Base-by-base conservation (phyloP, 2,888 invertebrate species). In the Anoncus sp. region DNA sequence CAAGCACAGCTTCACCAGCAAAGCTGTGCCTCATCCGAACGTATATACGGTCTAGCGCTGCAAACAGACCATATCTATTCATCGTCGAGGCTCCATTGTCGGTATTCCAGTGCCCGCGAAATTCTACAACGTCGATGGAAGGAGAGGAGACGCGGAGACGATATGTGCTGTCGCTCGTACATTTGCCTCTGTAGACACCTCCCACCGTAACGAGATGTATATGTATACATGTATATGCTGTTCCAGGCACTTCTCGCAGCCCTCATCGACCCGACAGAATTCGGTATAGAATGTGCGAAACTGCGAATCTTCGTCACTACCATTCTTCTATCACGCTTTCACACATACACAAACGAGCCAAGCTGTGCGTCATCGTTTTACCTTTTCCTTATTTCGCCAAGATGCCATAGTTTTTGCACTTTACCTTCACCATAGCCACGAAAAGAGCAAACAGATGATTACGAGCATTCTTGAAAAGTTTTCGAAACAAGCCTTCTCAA, bases 41-140 rank as follows among this genome's bases (percentile, higher is more conserved):
- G 60, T 75, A 51, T 53, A 53, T 59, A 45, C 55, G 53, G 75
- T 79, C 80, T 83, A 67, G 82, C 79, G 80, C 77, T 80, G 84
- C 86, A 84, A 87, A 86, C 84, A 87, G 84, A 83, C 81, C 82
- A 82, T 84, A 82, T 85, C 86, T 86, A 85, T 87, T 86, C 84
- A 86, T 85, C 81, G 81, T 38, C 75, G 75, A 79, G 77, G 66
- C 75, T 83, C 85, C 79, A 87, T 86, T 86, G 86, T 85, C 81
- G 81, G 81, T 75, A 80, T 81, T 84, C 81, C 77, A 82, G 82
- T 63, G 77, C 79, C 82, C 81, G 80, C 79, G 84, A 85, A 87
- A 85, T 86, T 86, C 85, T 82, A 84, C 82, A 79, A 82, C 71
- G n/a, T 70, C 69, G 67, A 67, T 73, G 67, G 72, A 57, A 73